Base-by-base conservation (phyloP, 2,797 vertebrate genomes). In the Valencia hispanica region DNA sequence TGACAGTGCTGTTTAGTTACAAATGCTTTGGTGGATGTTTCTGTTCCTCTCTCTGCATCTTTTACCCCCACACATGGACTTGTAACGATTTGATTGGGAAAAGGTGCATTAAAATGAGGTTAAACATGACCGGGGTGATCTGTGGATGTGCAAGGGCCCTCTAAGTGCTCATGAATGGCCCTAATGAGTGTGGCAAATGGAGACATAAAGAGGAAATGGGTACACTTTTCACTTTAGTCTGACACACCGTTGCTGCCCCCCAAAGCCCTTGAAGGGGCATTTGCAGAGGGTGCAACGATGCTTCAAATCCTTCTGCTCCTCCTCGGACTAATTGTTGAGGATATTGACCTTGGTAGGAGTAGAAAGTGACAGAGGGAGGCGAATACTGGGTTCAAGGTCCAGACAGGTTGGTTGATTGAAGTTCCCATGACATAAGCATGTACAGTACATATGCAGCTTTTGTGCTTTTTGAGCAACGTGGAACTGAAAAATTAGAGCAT, bases 181-280 rank as follows among this genome's bases (percentile, higher is more conserved):
- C 94, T 94, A 94, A 94, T 93, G 94, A 94, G 90, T 87, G 85
- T 89, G 89, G 94, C 92, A 95, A 94, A 95, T 95, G 94, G 94
- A 94, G 93, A 94, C 94, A 94, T 95, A 95, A 95, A 94, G 94
- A 93, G 94, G 86, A 86, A 94, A 95, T 94, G 93, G 94, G 93
- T 94, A 94, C 94, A 94, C 94, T 95, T 94, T 95, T 94, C 93
- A 95, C 93, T 93, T 93, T 90, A 87, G 86, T 86, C 92, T 94
- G 94, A 94, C 94, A 94, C 82, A 91, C 91, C 89, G 92, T 92
- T 87, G 91, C 93, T 94, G 91, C 93, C 93, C 91, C 91, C 87
- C 30, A 65, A 91, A 95, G 93, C 93, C 94, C 92, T 94, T 94
- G 92, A 94, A 91, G 89, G 91, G 93, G 93, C 91, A 94, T 93